Base-by-base conservation (phyloP, 2,888 invertebrate species). In the Sycophila texana region DNA sequence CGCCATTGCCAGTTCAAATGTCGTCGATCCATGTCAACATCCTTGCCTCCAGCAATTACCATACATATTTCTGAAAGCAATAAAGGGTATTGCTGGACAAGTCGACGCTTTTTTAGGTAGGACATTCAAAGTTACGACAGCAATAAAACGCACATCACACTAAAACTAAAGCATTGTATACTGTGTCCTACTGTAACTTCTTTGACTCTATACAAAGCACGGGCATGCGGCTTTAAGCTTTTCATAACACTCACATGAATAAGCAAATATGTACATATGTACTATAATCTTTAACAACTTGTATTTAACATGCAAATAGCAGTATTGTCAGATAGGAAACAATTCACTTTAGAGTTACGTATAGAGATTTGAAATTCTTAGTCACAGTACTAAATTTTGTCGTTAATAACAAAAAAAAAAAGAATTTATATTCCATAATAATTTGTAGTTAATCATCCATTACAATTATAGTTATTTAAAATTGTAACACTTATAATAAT, bases 91-190 rank as follows among this genome's bases (percentile, higher is more conserved):
- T 80, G 96, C 98, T 0, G 95, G 96, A 49, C 95, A 98, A 88
- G 97, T 98, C 16, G 98, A 99, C 91, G 97, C 98, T 1, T 99
- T 98, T 91, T 92, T 99, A 83, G 98, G 98, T 97, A 92, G 91
- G 61, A 22, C 10, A 22, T 53, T n/a, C 61, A n/a, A 12, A 65
- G 53, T 65, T 51, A 22, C 4, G 22, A 55, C 61, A 65, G 16
- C 26, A 75, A 20, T 73, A 55, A 60, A 47, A 63, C 53, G 66
- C 77, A 77, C 74, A 73, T 51, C 26, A 74, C 71, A 79, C 79
- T 79, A 30, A 66, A 78, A 81, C 70, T 76, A 61, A 55, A 72
- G 26, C 53, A 73, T 77, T 71, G 26, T 55, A 76, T 53, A 66
- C 68, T 80, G 14, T 80, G 61, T 47, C 71, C 70, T 76, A 70